phyloP scores from a whole-genome alignment of 2,797 vertebrate species.

The Telmatherina bonti region DNA sequence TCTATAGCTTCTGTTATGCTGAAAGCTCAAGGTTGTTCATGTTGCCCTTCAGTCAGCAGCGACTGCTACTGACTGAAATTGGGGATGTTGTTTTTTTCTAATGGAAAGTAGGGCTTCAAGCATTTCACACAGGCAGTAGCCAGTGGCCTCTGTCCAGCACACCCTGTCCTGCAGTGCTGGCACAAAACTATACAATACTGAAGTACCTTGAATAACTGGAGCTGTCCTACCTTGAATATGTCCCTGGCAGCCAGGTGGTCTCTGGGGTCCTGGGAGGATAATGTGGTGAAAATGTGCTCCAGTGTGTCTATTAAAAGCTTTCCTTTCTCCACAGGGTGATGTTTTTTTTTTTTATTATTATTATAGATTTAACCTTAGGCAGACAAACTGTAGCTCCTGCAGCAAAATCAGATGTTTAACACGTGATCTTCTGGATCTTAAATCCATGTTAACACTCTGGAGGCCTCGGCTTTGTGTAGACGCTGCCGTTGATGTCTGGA shows the following conservation, averaged over 20 bases:
- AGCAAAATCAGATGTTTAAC: not conserved
- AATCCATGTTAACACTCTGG: not conserved
- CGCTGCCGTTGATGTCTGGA: no score
- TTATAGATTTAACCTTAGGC: not conserved
- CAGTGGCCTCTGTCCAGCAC: not conserved
- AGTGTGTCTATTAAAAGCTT: not conserved
- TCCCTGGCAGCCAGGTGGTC: not conserved
- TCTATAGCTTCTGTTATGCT: no score
- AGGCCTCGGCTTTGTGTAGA: no score
- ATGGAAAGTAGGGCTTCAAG: not conserved
- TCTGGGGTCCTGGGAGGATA: not conserved
- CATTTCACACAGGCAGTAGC: not conserved
- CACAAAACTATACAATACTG: not conserved
- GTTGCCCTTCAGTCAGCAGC: no score
- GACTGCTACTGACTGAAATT: no score
- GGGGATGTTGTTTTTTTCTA: not conserved
- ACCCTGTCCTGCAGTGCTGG: not conserved
- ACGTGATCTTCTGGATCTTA: no score
- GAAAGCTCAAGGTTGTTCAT: not conserved
- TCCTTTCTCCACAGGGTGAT: no score
- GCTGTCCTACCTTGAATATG: not conserved
- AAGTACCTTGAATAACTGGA: constrained; percentile 1
- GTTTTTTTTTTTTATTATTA: not conserved
- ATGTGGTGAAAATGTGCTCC: not conserved
- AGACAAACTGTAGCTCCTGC: not conserved